Evolutionary conservation across 2,888 invertebrate genomes (phyloP).

Genomic region (Stratiomys singularior): DNA sequence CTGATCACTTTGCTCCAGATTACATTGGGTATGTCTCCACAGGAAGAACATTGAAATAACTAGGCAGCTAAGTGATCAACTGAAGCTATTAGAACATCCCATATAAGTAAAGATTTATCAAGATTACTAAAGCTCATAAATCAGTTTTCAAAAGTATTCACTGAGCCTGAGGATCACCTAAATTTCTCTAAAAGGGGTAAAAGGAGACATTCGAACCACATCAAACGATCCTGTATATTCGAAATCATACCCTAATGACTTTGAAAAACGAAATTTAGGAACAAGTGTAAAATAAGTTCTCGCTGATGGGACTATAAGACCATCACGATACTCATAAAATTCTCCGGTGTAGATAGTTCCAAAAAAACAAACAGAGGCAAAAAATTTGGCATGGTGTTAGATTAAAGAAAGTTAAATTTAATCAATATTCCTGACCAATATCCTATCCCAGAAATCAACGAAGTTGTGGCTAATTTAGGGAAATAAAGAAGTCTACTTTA

Average conservation of each 20-base stretch:
- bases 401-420: conserved; percentile 39
- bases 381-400: conserved; percentile 41
- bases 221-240: conserved; percentile 13
- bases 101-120: background rate
- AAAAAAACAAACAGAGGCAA: conserved; percentile 1
- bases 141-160: background rate
- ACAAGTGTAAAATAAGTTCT: conserved; percentile 22
- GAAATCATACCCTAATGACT: conserved; percentile 31
- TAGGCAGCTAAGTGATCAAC: no score
- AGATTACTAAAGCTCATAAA: background rate
- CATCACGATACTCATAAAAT: background rate
- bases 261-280: conserved; percentile 12
- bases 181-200: background rate
- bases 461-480: background rate
- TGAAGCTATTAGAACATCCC: background rate
- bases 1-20: no score
- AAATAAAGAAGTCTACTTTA: background rate
- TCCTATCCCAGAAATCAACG: background rate
- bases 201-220: conserved; percentile 18
- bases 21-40: no score
- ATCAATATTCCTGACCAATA: conserved; percentile 29
- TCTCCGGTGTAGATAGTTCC: conserved; percentile 16
- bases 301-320: conserved; percentile 20
- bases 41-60: no score
- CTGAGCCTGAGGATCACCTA: conserved; percentile 38